Percentiles rank a stretch among this genome's conserved stretches.
These are phyloP conservation scores for Tachycineta bicolor DNA, from an alignment of 2,113 vertebrate genomes.

Conservation along the genomic window DNA sequence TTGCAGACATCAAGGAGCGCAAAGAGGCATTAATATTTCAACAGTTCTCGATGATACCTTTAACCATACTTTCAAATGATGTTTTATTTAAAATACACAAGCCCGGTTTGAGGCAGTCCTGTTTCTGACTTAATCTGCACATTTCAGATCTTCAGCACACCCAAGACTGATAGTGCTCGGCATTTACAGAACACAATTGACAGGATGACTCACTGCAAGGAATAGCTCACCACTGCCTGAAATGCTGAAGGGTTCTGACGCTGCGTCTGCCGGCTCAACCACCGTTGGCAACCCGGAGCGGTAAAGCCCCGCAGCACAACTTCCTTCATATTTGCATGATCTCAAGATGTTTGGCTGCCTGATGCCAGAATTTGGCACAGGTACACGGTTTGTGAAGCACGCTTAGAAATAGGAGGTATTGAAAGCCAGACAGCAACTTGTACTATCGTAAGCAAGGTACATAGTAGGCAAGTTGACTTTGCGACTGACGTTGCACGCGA, in stretches of 20 bases:
- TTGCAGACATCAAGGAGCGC: conserved; percentile 32
- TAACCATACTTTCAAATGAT: background rate
- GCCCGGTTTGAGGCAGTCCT: background rate
- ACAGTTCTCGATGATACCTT: background rate
- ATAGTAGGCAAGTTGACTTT: background rate
- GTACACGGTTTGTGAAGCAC: background rate
- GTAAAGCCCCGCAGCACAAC: background rate
- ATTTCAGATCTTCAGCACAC: background rate
- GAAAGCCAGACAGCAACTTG: background rate
- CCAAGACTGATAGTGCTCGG: background rate
- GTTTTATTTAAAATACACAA: conserved; percentile 42
- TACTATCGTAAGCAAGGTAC: background rate
- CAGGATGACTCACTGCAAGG: conserved; percentile 29
- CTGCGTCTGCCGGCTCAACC: background rate
- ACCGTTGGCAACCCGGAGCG: background rate
- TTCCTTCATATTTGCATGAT: background rate
- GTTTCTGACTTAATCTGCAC: background rate
- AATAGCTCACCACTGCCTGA: background rate
- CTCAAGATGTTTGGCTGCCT: background rate
- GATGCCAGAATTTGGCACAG: background rate
- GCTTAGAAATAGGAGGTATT: background rate
- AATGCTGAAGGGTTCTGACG: background rate
- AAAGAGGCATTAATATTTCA: conserved; percentile 33
- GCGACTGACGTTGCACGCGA: background rate
- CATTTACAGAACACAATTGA: conserved; percentile 33